Conservation (phyloP, 2,888 invertebrate species). For the Calameuta filiformis region DNA sequence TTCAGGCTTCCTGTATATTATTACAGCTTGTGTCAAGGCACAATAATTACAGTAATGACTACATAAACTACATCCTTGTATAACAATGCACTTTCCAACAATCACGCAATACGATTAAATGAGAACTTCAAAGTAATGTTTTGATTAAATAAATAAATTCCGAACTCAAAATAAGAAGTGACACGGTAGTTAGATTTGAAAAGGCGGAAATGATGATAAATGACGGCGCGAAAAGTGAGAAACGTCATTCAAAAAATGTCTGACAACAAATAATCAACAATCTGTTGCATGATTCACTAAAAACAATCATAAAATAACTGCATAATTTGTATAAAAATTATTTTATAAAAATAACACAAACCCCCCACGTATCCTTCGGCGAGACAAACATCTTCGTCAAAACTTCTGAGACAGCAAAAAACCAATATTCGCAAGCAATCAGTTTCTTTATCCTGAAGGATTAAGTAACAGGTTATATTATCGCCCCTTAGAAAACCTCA, state of each 20-base stretch:
- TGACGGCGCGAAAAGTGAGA: not conserved
- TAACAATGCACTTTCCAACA: not conserved
- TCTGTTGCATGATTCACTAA: not conserved
- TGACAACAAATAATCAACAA: not conserved
- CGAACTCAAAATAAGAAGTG: not conserved
- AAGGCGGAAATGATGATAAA: not conserved
- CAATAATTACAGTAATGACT: not conserved
- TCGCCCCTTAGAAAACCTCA: not conserved
- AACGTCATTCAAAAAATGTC: not conserved
- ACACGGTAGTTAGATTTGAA: not conserved
- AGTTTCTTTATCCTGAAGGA: not conserved
- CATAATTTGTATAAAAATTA: not conserved
- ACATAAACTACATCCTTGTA: not conserved
- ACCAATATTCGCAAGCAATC: not conserved
- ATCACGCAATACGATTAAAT: not conserved
- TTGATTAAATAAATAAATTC: not conserved
- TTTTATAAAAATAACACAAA: not conserved
- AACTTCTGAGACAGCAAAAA: not conserved
- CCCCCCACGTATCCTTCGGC: not conserved
- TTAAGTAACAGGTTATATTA: not conserved
- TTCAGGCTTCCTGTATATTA: not conserved
- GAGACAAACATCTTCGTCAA: not conserved
- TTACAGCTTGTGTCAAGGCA: not conserved
- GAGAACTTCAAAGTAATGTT: not conserved
- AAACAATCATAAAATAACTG: not conserved